A percentile compares a stretch with the other conserved stretches of the same genome.
Conservation (phyloP, 2,888 invertebrate genomes). For the Cyclophora albipunctata region DNA sequence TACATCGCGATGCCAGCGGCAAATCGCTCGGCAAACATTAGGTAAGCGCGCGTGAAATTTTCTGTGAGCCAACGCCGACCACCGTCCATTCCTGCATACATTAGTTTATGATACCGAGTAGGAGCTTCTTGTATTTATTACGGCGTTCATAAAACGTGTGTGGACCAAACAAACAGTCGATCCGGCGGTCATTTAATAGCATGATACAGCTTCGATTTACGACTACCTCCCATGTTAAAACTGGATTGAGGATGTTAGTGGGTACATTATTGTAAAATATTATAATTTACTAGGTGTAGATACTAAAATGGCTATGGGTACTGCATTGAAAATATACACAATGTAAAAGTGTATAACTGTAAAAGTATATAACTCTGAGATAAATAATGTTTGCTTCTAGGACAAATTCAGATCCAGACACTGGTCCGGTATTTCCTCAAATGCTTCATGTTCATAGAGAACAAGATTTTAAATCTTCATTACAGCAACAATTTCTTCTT, state of each 20-base stretch:
- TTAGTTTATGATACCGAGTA: conserved; percentile 35
- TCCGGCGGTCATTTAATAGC: conserved; percentile 19
- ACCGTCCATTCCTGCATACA: conserved; percentile 42
- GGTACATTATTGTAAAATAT: too few relatives aligned
- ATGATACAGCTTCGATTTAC: conserved; percentile 19
- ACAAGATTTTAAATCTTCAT: too few relatives aligned
- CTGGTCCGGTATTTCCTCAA: too few relatives aligned
- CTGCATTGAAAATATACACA: too few relatives aligned
- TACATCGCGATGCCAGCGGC: conserved; percentile 42
- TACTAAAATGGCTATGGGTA: too few relatives aligned
- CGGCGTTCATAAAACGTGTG: conserved; percentile 23
- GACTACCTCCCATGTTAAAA: conserved; percentile 17
- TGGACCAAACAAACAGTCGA: conserved; percentile 23
- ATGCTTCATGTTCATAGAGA: too few relatives aligned
- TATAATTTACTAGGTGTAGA: too few relatives aligned
- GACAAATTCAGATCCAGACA: too few relatives aligned
- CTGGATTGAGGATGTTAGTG: conserved; percentile 10
- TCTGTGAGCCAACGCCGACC: conserved; percentile 39
- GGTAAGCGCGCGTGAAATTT: conserved; percentile 65
- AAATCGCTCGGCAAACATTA: conserved; percentile 66
- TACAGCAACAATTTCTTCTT: too few relatives aligned
- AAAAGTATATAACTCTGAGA: too few relatives aligned
- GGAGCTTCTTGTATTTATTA: conserved; percentile 33
- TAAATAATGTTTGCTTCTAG: too few relatives aligned
- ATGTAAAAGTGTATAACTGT: too few relatives aligned